Conservation (phyloP, 2,888 invertebrate genomes). For the Caenorhabditis afra region DNA sequence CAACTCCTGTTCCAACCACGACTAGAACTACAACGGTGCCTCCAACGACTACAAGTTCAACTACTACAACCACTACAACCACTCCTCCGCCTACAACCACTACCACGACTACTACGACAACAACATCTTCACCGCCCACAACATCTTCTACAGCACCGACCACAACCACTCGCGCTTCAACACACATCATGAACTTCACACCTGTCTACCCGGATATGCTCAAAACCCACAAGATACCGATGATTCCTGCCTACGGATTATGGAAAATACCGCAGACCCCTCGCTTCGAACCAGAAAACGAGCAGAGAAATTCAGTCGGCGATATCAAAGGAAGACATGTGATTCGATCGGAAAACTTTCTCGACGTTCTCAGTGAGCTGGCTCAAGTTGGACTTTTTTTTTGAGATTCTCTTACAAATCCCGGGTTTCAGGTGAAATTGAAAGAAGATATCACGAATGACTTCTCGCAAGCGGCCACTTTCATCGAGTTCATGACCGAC, state of each 20-base stretch:
- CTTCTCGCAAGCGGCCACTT: constrained; percentile 42
- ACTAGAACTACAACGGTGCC: constrained; percentile 5
- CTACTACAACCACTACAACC: constrained; percentile 11
- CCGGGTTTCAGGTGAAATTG: constrained; percentile 51
- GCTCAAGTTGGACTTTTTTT: constrained; percentile 42
- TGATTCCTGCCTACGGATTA: constrained; percentile 62
- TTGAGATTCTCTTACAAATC: not conserved
- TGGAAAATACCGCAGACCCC: constrained; percentile 38
- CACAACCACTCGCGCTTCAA: constrained; percentile 1
- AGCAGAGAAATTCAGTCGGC: constrained; percentile 34
- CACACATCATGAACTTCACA: constrained; percentile 28
- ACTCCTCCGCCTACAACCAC: constrained; percentile 21
- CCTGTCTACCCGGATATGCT: constrained; percentile 59
- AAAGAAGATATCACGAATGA: constrained; percentile 60
- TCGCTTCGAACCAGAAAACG: not conserved
- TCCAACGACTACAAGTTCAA: constrained; percentile 14
- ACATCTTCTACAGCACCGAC: constrained; percentile 25
- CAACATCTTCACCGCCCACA: constrained; percentile 4
- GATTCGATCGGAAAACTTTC: constrained; percentile 62
- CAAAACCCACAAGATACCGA: constrained; percentile 43
- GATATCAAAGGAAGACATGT: constrained; percentile 53
- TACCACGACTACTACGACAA: constrained; percentile 13
- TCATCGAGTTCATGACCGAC: constrained; percentile 56
- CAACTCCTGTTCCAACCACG: constrained; percentile 9
- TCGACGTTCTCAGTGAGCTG: constrained; percentile 64